Percentiles rank a stretch among this genome's conserved stretches.
These are phyloP conservation scores for Parotocinclus haroldoi DNA, from an alignment of 2,797 vertebrate species.

Conservation along the genomic window DNA sequence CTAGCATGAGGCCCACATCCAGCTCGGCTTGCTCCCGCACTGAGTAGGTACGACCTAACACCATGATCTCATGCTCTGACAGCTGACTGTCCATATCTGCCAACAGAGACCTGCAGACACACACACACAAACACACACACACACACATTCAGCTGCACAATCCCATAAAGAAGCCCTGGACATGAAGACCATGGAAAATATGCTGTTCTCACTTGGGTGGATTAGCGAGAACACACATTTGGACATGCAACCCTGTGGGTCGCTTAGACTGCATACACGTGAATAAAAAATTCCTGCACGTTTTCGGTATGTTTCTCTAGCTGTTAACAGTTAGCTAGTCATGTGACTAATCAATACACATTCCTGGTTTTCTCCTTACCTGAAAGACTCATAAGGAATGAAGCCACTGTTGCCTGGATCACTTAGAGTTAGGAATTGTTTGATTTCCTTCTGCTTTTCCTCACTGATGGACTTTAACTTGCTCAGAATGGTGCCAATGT, in stretches of 20 bases:
- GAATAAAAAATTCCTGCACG: background rate
- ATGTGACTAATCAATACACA: background rate
- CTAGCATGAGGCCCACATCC: conserved; percentile 67
- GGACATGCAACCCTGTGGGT: background rate
- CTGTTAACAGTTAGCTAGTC: background rate
- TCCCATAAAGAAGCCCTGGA: conserved; percentile 15
- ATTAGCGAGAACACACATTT: conserved; percentile 4
- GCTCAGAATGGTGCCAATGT: conserved; percentile 69
- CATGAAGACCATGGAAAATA: conserved; percentile 12
- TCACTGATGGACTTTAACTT: conserved; percentile 74
- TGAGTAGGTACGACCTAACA: conserved; percentile 73
- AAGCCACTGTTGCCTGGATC: conserved; percentile 66
- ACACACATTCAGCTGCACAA: conserved; percentile 20
- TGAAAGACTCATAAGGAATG: conserved; percentile 78
- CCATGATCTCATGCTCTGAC: conserved; percentile 83
- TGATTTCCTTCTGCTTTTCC: conserved; percentile 73
- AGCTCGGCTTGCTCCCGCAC: conserved; percentile 52
- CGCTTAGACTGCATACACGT: background rate
- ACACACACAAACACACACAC: conserved; percentile 26
- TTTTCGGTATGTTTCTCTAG: conserved; percentile 1
- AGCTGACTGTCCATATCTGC: conserved; percentile 64
- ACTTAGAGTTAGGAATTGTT: conserved; percentile 66
- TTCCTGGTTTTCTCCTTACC: conserved; percentile 59
- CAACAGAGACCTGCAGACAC: conserved; percentile 62
- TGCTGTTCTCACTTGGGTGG: conserved; percentile 10